Evolutionary conservation across 2,113 vertebrate genomes (phyloP), one percentile per base, ranked within the genome.

Genomic region (Melanerpes formicivorus): DNA sequence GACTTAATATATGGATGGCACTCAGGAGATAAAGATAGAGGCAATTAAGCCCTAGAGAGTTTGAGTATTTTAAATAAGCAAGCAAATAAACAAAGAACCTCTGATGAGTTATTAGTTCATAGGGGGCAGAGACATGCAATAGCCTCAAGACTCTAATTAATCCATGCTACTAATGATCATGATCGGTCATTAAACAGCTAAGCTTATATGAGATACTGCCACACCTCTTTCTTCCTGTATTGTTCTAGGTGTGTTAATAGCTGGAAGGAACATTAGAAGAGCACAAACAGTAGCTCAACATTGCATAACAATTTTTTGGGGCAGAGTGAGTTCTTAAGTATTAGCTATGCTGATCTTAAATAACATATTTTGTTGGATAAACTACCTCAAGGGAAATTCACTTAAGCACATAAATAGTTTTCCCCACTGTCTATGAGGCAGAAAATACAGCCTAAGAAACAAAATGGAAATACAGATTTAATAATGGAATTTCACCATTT

Each of bases 141-240:
- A 87, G 60, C 84, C 90, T 70, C 30, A 73, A 87, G 92, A 78
- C 17, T 88, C 29, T 81, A 93, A 79, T 79, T 84, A 90, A 84
- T 84, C 74, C 74, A 67, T 5, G 29, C 54, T 79, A 34, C 83
- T 90, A 81, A 94, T 72, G 83, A 95, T 65, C 34, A 63, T 1
- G 1, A 84, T 2, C 29, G 83, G 27, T 66, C 83, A 95, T 90
- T 93, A 93, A 52, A 78, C 66, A 93, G 58, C 70, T 69, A 65
- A 34, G n/a, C 14, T 50, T 65, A 9, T 27, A 86, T 34, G 55
- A 88, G 74, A 62, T 63, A 52, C 27, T 79, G 59, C 66, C 80
- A 96, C 77, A 80, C 86, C 74, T 92, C 82, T 64, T 94, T 52
- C 29, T 59, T 87, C 42, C 40, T 64, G 22, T 48, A 16, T 32